Evolutionary conservation across 2,888 invertebrate species (phyloP), one percentile per base, ranked within the genome.

Genomic region (Eupithecia dodoneata): DNA sequence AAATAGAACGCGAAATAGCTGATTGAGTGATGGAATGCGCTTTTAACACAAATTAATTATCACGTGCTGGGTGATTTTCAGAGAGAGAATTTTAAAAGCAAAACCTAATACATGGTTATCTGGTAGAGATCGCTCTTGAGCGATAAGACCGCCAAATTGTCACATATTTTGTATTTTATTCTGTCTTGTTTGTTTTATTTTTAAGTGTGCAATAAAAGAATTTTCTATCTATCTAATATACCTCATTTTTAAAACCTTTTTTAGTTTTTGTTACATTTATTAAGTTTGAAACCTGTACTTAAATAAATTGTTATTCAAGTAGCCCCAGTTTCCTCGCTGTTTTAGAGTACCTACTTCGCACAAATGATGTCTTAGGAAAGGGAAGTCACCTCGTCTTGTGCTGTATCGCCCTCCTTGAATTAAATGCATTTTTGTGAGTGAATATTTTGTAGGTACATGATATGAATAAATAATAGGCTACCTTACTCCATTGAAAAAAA

Each of bases 281-380:
- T 52, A 52, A 1, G 6, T 52, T 15, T 15, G 6, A 5, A 5
- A 52, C 15, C 13, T 52, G 52, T 55, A 55, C n/a, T 7, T 55
- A 55, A n/a, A 55, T 7, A 52, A 15, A 52, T 15, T 55, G n/a
- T n/a, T 55, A n/a, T n/a, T 55, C 55, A 55, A 55, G n/a, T 55
- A 55, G 55, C 55, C 55, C 55, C n/a, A n/a, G 55, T 6, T 55
- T 55, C n/a, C 55, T n/a, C 52, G 15, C 7, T 7, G 7, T 55
- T n/a, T 55, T 55, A n/a, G n/a, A 55, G 55, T 55, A 55, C 55
- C 55, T 55, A n/a, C 7, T 55, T 55, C 55, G 55, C n/a, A 55
- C 55, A n/a, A n/a, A 55, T n/a, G 55, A n/a, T 55, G n/a, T 6
- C n/a, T 55, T 55, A n/a, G 55, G n/a, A n/a, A 55, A 55, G 2